phyloP scores from a whole-genome alignment of 2,797 vertebrate genomes.

The Micropoecilia bifurca region DNA sequence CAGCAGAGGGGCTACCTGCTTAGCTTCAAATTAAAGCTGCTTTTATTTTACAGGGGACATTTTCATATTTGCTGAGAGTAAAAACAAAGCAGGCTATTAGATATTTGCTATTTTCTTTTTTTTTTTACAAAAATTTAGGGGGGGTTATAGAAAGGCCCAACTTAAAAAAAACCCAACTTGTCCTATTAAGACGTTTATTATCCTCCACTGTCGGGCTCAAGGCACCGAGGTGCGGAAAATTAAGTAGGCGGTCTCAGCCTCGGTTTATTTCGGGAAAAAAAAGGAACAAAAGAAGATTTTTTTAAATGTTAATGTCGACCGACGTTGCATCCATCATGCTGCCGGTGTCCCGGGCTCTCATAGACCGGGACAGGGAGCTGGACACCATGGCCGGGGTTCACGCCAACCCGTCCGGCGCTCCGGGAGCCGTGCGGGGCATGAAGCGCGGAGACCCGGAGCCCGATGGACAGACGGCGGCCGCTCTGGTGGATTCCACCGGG shows the following conservation, averaged over 20 bases:
- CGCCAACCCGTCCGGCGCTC: conserved; percentile 67
- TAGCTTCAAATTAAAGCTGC: conserved; percentile 35
- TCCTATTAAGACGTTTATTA: conserved; percentile 20
- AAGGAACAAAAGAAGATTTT: conserved; percentile 44
- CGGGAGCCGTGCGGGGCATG: conserved; percentile 79
- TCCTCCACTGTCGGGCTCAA: conserved; percentile 22
- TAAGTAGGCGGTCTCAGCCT: conserved; percentile 6
- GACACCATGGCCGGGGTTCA: conserved; percentile 80
- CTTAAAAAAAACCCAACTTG: conserved; percentile 10
- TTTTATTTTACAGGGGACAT: conserved; percentile 1
- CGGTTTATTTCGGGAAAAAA: conserved; percentile 38
- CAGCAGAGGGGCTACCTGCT: conserved; percentile 44
- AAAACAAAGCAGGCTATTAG: neutral
- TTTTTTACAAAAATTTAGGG: too few species aligned
- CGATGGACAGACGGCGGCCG: conserved; percentile 76
- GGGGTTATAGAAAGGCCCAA: conserved; percentile 22
- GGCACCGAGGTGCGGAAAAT: conserved; percentile 28
- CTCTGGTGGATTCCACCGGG: conserved; percentile 76
- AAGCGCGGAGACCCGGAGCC: conserved; percentile 86
- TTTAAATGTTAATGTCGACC: conserved; percentile 89
- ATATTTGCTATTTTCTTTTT: conserved; percentile 3
- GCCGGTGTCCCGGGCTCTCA: conserved; percentile 84
- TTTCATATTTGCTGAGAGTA: conserved; percentile 25
- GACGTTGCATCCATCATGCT: conserved; percentile 87
- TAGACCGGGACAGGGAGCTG: conserved; percentile 86